Percentiles rank a stretch among this genome's conserved stretches.
These are phyloP conservation scores for Arenaria interpres DNA, from an alignment of 2,113 vertebrate genomes.

Conservation along the genomic window DNA sequence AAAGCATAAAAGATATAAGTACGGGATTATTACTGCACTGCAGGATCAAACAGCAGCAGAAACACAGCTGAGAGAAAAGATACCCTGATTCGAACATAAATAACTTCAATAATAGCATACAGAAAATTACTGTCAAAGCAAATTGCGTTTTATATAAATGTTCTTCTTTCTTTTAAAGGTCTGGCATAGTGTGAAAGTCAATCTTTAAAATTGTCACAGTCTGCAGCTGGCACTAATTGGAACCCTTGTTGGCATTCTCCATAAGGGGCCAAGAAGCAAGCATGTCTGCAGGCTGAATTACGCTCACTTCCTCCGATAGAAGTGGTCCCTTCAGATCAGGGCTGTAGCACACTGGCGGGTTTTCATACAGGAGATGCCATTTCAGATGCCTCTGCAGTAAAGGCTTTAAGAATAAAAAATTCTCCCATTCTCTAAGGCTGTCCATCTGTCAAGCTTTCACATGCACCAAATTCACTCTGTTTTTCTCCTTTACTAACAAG, in stretches of 20 bases:
- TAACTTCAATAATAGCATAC: conserved; percentile 47
- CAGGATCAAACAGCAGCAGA: conserved; percentile 35
- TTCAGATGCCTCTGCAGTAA: not conserved
- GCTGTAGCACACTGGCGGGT: not conserved
- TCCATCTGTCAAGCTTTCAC: not conserved
- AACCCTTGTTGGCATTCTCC: conserved; percentile 6
- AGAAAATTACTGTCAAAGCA: conserved; percentile 53
- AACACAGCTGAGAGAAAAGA: conserved; percentile 30
- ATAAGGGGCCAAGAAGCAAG: not conserved
- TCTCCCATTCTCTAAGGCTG: not conserved
- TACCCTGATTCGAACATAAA: conserved; percentile 42
- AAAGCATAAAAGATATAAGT: conserved; percentile 34
- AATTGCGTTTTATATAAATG: conserved; percentile 31
- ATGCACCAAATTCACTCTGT: not conserved
- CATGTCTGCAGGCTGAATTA: not conserved
- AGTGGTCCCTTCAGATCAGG: conserved; percentile 20
- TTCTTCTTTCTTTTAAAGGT: conserved; percentile 35
- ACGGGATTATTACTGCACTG: not conserved
- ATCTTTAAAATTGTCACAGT: conserved; percentile 39
- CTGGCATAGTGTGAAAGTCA: conserved; percentile 20
- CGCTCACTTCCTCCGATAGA: fast-evolving
- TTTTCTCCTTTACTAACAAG: not conserved
- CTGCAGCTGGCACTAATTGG: conserved; percentile 47
- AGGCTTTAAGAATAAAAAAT: not conserved
- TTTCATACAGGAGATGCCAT: not conserved